phyloP scores from a whole-genome alignment of 2,888 invertebrate genomes.

The Kryphioiulus occultus region DNA sequence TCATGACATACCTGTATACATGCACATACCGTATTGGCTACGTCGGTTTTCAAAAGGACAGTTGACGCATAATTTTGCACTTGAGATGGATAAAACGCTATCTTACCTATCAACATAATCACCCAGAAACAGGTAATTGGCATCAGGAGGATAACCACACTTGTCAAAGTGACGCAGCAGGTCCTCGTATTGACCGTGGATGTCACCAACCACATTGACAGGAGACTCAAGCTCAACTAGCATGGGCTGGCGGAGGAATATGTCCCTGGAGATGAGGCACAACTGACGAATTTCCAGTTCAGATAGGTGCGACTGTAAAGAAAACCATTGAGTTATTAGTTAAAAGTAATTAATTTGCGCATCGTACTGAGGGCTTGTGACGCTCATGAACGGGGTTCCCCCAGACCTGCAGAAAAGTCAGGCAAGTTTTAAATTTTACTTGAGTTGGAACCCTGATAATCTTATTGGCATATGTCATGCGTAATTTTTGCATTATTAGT shows the following conservation, averaged over 20 bases:
- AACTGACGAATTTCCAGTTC: conserved; percentile 64
- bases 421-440: too few species aligned
- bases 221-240: conserved; percentile 66
- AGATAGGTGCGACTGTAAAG: conserved; percentile 53
- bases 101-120: conserved; percentile 67
- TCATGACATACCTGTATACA: background rate
- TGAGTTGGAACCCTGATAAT: too few species aligned
- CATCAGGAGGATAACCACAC: conserved; percentile 66
- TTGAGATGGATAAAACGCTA: background rate
- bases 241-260: conserved; percentile 66
- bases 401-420: too few species aligned
- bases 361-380: too few species aligned
- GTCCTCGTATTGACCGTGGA: conserved; percentile 67
- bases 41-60: background rate
- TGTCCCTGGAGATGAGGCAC: conserved; percentile 62
- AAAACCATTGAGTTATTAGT: background rate
- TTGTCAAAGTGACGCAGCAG: conserved; percentile 66
- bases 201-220: conserved; percentile 67
- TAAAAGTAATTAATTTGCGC: background rate
- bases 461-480: too few species aligned
- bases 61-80: background rate
- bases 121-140: conserved; percentile 67
- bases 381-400: too few species aligned
- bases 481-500: too few species aligned
- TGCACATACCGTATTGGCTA: too few species aligned